Percentiles rank a stretch among this genome's conserved stretches.
Evolutionary conservation across 1,140 invertebrate species (phyloP).

Genomic region (Tetranychus cinnabarinus): DNA sequence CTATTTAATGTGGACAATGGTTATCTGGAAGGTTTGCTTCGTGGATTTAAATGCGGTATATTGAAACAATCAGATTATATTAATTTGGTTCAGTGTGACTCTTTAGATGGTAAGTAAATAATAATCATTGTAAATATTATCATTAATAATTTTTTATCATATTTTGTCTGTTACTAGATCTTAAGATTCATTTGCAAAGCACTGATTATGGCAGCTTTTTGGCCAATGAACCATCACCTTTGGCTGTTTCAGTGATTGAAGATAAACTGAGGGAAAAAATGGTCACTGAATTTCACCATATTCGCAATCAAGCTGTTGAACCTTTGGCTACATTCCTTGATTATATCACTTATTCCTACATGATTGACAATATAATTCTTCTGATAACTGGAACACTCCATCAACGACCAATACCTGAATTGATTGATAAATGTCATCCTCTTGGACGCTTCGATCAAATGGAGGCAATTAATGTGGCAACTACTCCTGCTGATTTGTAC

Average conservation of each 20-base stretch:
- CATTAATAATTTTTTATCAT: neutral
- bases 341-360: conserved; percentile 98
- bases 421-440: conserved; percentile 97
- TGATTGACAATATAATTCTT: conserved; percentile 99
- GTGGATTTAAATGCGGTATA: conserved; percentile 96
- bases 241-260: conserved; percentile 92
- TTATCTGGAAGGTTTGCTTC: conserved; percentile 86
- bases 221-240: conserved; percentile 90
- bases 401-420: conserved; percentile 87
- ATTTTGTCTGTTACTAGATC: conserved; percentile 36
- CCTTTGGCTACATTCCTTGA: conserved; percentile 92
- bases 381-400: conserved; percentile 96
- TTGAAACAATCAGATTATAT: conserved; percentile 59
- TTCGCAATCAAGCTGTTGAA: conserved; percentile 91
- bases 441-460: conserved; percentile 98
- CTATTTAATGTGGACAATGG: conserved; percentile 93
- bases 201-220: conserved; percentile 98
- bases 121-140: neutral
- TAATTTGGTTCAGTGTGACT: conserved; percentile 94
- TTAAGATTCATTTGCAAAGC: conserved; percentile 93
- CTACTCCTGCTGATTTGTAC: conserved; percentile 92
- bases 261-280: conserved; percentile 94
- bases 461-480: conserved; percentile 98
- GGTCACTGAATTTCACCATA: conserved; percentile 92
- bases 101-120: conserved; percentile 44